Base-by-base conservation (phyloP, 2,888 invertebrate genomes). In the Nineta flava region DNA sequence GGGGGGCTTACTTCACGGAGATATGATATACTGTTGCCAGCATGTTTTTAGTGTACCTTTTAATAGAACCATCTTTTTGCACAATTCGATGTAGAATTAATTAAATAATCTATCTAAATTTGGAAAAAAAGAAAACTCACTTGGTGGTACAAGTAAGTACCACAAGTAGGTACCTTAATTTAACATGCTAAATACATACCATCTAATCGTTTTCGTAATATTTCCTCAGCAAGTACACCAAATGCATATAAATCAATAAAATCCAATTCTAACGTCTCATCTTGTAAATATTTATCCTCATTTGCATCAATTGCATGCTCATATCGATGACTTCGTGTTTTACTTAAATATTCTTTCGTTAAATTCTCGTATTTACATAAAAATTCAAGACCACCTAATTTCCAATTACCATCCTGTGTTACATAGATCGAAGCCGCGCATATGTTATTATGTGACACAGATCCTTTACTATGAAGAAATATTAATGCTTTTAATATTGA, bases 341-440 rank as follows among this genome's bases (percentile, higher is more conserved):
- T 79, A 59, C 76, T 77, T 43, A 87, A 68, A 60, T 83, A 78
- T 40, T 75, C 72, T 48, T 72, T 62, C 45, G 75, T 81, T 13
- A 86, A 65, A 54, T 87, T 84, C 51, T 69, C 70, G 57, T 78
- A 78, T 56, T 76, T 73, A 65, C 81, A 84, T 10, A 87, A 71
- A 63, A 82, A 86, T 63, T 93, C 91, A 60, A 92, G 72, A 4
- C 88, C 88, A 10, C 87, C 88, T 31, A 93, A 71, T 61, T 87
- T 87, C 93, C 93, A 93, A 51, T 77, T 79, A 1, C 91, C 90
- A 67, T 90, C 87, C 13, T 77, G 75, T 21, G 84, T 81, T 7
- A 92, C 80, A 68, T 87, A 93, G 53, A 93, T 74, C 4, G 90
- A 81, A 54, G 83, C 76, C 55, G 76, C 69, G 62, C 86, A 81